These are phyloP conservation scores for Cyaniris semiargus DNA, from an alignment of 2,888 invertebrate species.

Conservation along the genomic window DNA sequence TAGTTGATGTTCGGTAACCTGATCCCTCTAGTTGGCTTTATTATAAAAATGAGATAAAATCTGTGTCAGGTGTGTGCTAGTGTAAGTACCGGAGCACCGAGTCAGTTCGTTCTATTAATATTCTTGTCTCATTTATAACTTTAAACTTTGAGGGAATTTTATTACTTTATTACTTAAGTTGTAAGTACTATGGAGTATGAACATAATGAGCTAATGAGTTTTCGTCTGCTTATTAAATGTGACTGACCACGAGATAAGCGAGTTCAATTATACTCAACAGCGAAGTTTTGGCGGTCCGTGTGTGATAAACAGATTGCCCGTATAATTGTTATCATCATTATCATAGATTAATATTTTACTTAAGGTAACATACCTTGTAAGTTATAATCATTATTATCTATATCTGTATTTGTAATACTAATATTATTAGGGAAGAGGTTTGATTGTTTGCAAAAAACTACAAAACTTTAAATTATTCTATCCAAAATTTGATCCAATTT, in stretches of 20 bases:
- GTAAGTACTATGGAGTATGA: not conserved
- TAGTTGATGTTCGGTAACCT: constrained; percentile 7
- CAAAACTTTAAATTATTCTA: no score
- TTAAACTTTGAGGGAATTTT: constrained; percentile 17
- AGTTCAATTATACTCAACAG: not conserved
- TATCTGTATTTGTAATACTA: no score
- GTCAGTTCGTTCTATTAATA: constrained; percentile 2
- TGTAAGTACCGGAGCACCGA: not conserved
- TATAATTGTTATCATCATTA: no score
- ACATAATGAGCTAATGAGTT: not conserved
- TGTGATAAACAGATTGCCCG: no score
- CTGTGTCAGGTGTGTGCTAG: constrained; percentile 20
- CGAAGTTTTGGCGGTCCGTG: no score
- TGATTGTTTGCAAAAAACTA: no score
- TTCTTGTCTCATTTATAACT: constrained; percentile 27
- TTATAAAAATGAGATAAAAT: constrained; percentile 23
- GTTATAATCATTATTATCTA: no score
- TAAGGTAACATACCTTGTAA: no score
- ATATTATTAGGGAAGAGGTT: no score
- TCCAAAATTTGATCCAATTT: no score
- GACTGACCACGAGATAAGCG: not conserved
- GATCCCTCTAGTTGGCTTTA: constrained; percentile 22
- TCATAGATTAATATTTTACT: no score
- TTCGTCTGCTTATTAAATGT: constrained; percentile 1
- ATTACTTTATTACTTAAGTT: not conserved